Base-by-base conservation (phyloP, 2,797 vertebrate species). In the Eptatretus atami region DNA sequence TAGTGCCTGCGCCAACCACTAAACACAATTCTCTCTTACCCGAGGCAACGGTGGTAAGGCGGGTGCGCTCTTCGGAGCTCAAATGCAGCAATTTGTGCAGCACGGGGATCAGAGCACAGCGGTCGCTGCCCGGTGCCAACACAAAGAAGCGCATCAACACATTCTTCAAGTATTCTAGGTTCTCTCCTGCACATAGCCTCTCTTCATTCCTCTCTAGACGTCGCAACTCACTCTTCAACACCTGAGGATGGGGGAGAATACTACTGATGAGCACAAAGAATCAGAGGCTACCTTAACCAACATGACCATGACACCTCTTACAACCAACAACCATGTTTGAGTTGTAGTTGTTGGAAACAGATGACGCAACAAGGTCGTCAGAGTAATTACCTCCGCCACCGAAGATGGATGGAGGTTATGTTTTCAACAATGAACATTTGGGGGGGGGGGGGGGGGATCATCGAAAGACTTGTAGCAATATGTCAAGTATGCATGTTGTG, bases 21-120 rank as follows among this genome's bases (percentile, higher is more conserved):
- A 61, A 9, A 61, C 57, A 61, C 57, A 61, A n/a, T 12, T n/a
- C 9, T 8, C 6, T 9, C 6, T 60, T 25, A 60, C 57, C 57
- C n/a, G n/a, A n/a, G 57, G 57, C 57, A 61, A 61, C 25, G 57
- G n/a, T n/a, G 25, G 57, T 25, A 25, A 61, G 57, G 25, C n/a
- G 57, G 57, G n/a, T 25, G 25, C 57, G 57, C 57, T 61, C 57
- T 25, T 61, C 57, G 25, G 57, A 25, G 57, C 57, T 61, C n/a
- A 61, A 24, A n/a, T 24, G n/a, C 57, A 61, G 57, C 57, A 61
- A 11, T n/a, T n/a, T 61, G 57, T 61, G 57, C 57, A 61, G 57
- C 57, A 61, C 57, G 57, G 57, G 57, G 15, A 61, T n/a, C 57
- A 61, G 57, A 12, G 57, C 57, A n/a, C 24, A 24, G 57, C 57